phyloP scores from a whole-genome alignment of 2,113 vertebrate genomes.

The Chloroceryle aenea region DNA sequence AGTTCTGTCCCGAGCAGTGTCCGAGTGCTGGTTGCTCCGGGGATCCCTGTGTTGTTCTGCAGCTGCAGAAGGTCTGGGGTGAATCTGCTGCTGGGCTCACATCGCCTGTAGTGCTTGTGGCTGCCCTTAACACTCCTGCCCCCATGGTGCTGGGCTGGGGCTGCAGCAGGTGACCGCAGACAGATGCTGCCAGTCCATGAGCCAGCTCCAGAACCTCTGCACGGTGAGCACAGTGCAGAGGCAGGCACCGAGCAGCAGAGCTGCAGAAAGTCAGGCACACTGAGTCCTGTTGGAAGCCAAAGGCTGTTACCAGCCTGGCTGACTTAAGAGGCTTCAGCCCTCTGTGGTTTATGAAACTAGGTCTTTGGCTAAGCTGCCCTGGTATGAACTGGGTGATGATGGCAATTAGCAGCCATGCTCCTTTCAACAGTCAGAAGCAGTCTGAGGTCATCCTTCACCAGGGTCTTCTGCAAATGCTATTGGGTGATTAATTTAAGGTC shows the following conservation, averaged over 20 bases:
- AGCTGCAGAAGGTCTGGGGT: not conserved
- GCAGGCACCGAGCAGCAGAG: too few species aligned
- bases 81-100: not conserved
- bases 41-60: not conserved
- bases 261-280: not conserved
- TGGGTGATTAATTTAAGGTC: not conserved
- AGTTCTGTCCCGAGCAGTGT: too few species aligned
- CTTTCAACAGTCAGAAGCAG: not conserved
- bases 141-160: rapidly evolving
- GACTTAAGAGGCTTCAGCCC: not conserved
- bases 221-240: not conserved
- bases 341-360: not conserved
- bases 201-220: not conserved
- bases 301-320: not conserved
- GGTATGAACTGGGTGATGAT: not conserved
- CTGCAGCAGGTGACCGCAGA: not conserved
- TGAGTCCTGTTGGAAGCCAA: not conserved
- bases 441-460: not conserved
- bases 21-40: not conserved
- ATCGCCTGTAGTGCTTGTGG: not conserved
- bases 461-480: not conserved
- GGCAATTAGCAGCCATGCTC: not conserved
- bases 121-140: not conserved
- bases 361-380: not conserved
- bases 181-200: not conserved